These are phyloP conservation scores for Pelobates fuscus DNA, from an alignment of 2,113 vertebrate genomes.

Conservation along the genomic window DNA sequence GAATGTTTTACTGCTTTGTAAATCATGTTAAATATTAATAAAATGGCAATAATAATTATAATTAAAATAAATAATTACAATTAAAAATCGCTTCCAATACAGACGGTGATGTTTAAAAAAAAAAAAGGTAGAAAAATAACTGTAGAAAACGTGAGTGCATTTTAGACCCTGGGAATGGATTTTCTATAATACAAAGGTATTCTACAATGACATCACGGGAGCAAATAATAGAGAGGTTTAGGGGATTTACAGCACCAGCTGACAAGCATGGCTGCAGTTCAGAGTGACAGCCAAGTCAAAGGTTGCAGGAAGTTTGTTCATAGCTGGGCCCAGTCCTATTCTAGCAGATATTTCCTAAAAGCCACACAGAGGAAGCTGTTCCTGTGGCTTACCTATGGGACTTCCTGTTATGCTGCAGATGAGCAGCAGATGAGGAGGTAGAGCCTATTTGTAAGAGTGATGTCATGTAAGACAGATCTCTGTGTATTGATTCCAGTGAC, in stretches of 20 bases:
- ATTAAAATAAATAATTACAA: too few species aligned
- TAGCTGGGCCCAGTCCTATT: conserved; percentile 53
- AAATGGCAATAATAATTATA: too few species aligned
- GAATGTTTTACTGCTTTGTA: too few species aligned
- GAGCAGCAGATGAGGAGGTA: conserved; percentile 54
- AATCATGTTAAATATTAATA: too few species aligned
- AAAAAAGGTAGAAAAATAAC: too few species aligned
- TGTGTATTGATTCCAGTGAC: conserved; percentile 69
- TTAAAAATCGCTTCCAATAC: too few species aligned
- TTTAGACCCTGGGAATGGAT: too few species aligned
- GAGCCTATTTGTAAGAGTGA: conserved; percentile 65
- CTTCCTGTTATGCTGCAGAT: conserved; percentile 75
- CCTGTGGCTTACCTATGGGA: conserved; percentile 73
- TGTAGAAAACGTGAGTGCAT: too few species aligned
- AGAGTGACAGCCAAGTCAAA: conserved; percentile 60
- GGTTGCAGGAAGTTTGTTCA: conserved; percentile 71
- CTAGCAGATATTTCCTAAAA: conserved; percentile 68
- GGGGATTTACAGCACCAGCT: conserved; percentile 15
- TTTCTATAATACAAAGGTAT: background rate
- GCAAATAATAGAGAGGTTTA: background rate
- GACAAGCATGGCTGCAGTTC: background rate
- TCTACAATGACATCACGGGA: background rate
- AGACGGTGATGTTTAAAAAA: too few species aligned
- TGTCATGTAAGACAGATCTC: conserved; percentile 64
- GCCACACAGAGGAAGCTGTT: conserved; percentile 67